Conservation (phyloP, 2,797 vertebrate genomes). For the Catostomus latipinnis region DNA sequence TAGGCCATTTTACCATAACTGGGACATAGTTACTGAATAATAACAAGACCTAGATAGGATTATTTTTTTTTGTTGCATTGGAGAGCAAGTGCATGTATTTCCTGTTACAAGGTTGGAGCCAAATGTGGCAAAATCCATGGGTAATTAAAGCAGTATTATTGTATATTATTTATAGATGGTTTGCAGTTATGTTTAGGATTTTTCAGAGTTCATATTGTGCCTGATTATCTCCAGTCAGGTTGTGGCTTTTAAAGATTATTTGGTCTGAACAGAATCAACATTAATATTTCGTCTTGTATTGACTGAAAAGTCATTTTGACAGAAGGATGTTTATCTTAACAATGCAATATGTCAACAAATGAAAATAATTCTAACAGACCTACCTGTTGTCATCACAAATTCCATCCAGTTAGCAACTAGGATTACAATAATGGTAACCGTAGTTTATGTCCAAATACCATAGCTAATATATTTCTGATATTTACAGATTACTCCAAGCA, state of each 20-base stretch:
- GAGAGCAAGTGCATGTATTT: constrained; percentile 12
- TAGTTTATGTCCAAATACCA: too few relatives aligned
- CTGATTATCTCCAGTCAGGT: background rate
- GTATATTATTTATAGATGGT: background rate
- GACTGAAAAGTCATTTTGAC: background rate
- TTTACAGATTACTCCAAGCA: too few relatives aligned
- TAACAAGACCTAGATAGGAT: constrained; percentile 51
- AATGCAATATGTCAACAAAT: constrained; percentile 6
- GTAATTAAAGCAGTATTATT: constrained; percentile 34
- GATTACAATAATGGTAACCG: constrained; percentile 1
- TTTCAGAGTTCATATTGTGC: constrained; percentile 15
- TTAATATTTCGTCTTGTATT: background rate
- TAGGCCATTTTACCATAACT: constrained; percentile 75
- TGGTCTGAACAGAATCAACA: background rate
- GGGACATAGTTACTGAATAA: constrained; percentile 65
- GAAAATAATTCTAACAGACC: background rate
- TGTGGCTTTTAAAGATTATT: background rate
- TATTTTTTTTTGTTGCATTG: background rate
- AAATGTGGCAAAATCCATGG: constrained; percentile 8
- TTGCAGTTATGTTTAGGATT: constrained; percentile 5
- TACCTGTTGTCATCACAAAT: background rate
- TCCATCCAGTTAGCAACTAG: background rate
- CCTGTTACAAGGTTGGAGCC: constrained; percentile 4
- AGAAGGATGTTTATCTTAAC: background rate
- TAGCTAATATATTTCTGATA: too few relatives aligned